Evolutionary conservation across 2,888 invertebrate species (phyloP), one percentile per base, ranked within the genome.

Genomic region (Drosophila vallismaia): DNA sequence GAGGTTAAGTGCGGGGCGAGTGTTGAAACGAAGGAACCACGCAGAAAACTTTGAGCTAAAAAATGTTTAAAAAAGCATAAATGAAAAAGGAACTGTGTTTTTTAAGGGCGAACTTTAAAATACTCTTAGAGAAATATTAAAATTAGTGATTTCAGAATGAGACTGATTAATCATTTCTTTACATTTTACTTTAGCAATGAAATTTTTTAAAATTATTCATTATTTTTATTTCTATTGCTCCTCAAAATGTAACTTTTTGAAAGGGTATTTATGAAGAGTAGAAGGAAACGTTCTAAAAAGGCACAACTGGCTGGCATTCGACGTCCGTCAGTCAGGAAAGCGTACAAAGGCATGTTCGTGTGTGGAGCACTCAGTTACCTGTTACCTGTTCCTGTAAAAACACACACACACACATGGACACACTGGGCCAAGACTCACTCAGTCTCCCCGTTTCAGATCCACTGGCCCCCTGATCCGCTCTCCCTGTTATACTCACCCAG

Each of bases 41-140:
- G 86, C 86, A 80, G 71, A 77, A 85, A 76, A 78, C 51, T 70
- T 80, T 77, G 69, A 71, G 71, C 67, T 70, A 55, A 49, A 70
- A 79, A 79, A 74, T 66, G 54, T 44, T 58, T 24, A 29, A 42
- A 38, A 38, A 63, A 31, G 33, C 62, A 52, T 19, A 56, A 49
- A 24, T 12, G 14, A 29, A 14, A 46, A 52, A 51, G 24, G 36
- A 64, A 63, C 38, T 51, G 3, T 4, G 10, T 19, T 4, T 12
- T 0, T 6, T 8, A 10, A 33, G 14, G 36, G 12, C 36, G 53
- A 12, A 26, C n/a, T 2, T 60, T n/a, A 6, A 0, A n/a, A 42
- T 42, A 28, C 40, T 10, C 46, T 3, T 10, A 6, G 28, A 4
- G 4, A 28, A 0, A 28, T 4, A 28, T 28, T 4, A 28, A 4